Base-by-base conservation (phyloP, 2,888 invertebrate genomes). In the Drosophila greeni region DNA sequence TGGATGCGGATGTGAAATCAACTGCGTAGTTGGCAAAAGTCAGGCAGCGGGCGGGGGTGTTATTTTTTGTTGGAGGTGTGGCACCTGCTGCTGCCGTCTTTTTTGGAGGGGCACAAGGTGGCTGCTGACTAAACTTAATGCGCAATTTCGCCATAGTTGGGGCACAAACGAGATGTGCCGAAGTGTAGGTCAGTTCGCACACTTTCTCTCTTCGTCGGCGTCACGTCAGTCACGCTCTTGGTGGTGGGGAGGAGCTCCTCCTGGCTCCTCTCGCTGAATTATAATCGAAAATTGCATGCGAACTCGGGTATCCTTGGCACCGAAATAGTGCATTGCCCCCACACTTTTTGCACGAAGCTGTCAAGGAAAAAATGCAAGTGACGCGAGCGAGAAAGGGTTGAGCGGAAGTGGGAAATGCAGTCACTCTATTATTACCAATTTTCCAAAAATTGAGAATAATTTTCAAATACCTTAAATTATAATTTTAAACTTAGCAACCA, bases 11-110 rank as follows among this genome's bases (percentile, higher is more conserved):
- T 82, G 73, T 69, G 74, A 74, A 82, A 79, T 77, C 77, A 76
- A 81, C 82, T 81, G 80, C 80, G 80, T 82, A 81, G 82, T 82
- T 75, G 69, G 59, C 80, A 77, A 80, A 72, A 82, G 74, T 82
- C 82, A 80, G 70, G 66, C 54, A 70, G 68, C 52, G 62, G 64
- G 70, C n/a, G 57, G 59, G 42, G 61, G 18, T 20, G 1, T 16
- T 31, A 2, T 16, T 43, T 26, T 24, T 5, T 16, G 29, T 18
- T 45, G 51, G 61, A 37, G 68, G 69, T 57, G 69, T 57, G 68
- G 68, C 62, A 68, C 62, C 54, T 66, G 67, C 67, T 56, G 49
- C 53, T 64, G 37, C 5, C 16, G 24, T 18, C 29, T 14, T 45
- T 45, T 45, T 24, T 26, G n/a, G 26, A 34, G 37, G 52, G 49